Evolutionary conservation across 2,113 vertebrate genomes (phyloP), one percentile per base, ranked within the genome.

Genomic region (Malurus melanocephalus): DNA sequence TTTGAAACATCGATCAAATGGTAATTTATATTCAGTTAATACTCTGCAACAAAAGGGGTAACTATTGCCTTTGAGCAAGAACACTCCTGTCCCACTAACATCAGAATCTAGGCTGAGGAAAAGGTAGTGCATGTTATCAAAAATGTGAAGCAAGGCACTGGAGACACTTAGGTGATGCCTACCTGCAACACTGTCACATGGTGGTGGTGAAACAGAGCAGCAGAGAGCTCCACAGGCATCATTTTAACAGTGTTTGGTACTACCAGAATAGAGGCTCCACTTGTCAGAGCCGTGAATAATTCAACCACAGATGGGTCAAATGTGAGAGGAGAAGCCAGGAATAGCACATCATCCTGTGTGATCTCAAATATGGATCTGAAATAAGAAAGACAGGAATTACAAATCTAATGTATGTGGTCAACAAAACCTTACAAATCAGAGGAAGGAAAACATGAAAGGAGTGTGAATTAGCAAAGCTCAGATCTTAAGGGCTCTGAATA

Each of bases 291-390:
- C 68, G 99, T 11, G 83, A 99, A 99, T 79, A 99, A 88, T 53
- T 99, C 99, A 93, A 99, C 97, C 85, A 98, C 98, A 12, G 99
- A 99, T 0, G 99, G 99, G 94, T 99, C 99, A 97, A 99, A 99
- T 11, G 99, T 99, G 80, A 99, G 95, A 28, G 99, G 98, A 26
- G 99, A 99, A 38, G 99, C 98, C 77, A 99, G 94, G 91, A 99
- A 99, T 2, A 99, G 96, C 75, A 98, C 60, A 91, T 99, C 99
- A 18, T 98, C 95, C 33, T 94, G 74, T 11, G 96, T 98, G 90
- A 99, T 87, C 92, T 97, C 95, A 96, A 99, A 99, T 87, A 99
- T 88, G 43, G 96, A 95, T 62, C 99, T 99, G 95, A 62, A 94
- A 81, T 45, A 77, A 95, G 92, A 96, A 61, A 96, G 65, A 30